Evolutionary conservation across 1,140 invertebrate species (phyloP).

Genomic region (Trypoxylus dichotomus): DNA sequence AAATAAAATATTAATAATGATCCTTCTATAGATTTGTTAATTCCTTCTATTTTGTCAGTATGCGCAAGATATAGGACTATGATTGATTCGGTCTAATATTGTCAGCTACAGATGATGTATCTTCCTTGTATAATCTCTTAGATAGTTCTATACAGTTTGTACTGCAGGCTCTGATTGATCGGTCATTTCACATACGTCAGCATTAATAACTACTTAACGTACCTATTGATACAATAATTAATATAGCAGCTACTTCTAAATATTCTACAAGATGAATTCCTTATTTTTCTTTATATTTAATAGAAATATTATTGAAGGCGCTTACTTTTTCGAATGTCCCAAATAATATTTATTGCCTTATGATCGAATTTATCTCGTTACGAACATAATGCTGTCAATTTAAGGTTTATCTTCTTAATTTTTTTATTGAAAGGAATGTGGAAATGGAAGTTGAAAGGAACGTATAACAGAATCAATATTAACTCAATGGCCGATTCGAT

Average conservation of each 20-base stretch:
- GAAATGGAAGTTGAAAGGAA: background rate
- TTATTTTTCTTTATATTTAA: no score
- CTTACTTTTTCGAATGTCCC: no score
- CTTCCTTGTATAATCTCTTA: background rate
- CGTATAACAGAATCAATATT: no score
- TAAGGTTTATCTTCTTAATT: constrained; percentile 8
- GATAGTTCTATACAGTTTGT: background rate
- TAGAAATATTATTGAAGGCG: no score
- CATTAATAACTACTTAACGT: no score
- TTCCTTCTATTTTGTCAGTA: background rate
- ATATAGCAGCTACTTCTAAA: background rate
- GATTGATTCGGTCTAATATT: background rate
- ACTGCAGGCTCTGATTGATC: constrained; percentile 1
- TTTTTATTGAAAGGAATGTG: background rate
- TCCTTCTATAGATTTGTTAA: no score
- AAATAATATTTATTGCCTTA: no score
- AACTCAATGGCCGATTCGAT: no score
- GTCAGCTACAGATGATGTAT: background rate
- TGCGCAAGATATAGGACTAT: background rate
- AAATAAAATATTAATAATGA: no score
- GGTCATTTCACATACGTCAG: background rate
- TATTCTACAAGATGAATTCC: no score
- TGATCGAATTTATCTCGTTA: no score
- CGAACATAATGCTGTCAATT: background rate
- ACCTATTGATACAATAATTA: background rate